Percentiles rank a stretch among this genome's conserved stretches.
phyloP scores from a whole-genome alignment of 2,797 vertebrate genomes.

The Gallinago nigripennis region DNA sequence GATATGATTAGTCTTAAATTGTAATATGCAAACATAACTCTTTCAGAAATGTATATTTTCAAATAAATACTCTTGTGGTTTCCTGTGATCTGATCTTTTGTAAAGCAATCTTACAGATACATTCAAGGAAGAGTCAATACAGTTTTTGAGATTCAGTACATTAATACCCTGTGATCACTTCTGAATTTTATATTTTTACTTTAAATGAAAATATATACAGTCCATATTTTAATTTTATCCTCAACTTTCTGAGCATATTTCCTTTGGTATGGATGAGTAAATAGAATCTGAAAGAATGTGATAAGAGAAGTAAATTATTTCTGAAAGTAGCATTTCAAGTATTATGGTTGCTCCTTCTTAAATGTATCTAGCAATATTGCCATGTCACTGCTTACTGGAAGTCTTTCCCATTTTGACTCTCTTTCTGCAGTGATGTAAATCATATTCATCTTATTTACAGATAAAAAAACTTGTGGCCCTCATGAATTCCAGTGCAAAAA shows the following conservation, averaged over 20 bases:
- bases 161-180: background rate
- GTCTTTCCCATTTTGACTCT: background rate
- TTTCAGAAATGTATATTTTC: background rate
- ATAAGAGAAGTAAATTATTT: background rate
- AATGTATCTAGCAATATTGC: background rate
- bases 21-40: background rate
- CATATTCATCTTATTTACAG: conserved; percentile 78
- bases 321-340: background rate
- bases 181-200: background rate
- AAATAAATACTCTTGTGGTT: background rate
- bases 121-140: background rate
- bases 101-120: background rate
- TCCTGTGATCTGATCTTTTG: background rate
- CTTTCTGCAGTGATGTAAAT: background rate
- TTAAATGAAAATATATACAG: background rate
- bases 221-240: background rate
- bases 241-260: background rate
- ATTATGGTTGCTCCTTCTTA: background rate
- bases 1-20: background rate
- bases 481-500: conserved; percentile 98
- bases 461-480: conserved; percentile 98
- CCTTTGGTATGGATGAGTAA: background rate
- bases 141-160: background rate
- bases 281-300: background rate
- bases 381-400: background rate